Conservation (phyloP, 2,888 invertebrate genomes). For the Anticlea derivata region DNA sequence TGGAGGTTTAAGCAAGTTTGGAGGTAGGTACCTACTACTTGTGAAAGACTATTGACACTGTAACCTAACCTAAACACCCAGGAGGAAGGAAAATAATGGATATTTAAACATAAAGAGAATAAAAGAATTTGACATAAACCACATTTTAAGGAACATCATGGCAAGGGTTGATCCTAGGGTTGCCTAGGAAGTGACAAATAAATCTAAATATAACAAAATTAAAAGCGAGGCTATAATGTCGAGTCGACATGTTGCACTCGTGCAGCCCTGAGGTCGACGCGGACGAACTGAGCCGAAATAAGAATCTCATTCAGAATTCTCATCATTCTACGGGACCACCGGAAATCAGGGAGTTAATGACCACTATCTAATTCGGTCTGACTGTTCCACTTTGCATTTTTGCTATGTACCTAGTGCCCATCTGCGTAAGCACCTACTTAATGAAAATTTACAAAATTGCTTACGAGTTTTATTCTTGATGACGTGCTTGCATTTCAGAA, state of each 20-base stretch:
- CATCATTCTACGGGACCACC: conserved; percentile 17
- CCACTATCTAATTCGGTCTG: conserved; percentile 24
- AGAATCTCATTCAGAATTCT: conserved; percentile 1
- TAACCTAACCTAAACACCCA: too few species aligned
- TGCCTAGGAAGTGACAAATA: conserved; percentile 1
- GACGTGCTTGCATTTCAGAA: background rate
- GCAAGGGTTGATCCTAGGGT: background rate
- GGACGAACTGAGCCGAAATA: conserved; percentile 19
- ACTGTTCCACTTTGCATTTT: conserved; percentile 7
- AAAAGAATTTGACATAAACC: too few species aligned
- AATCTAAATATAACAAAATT: background rate
- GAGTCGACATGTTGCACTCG: conserved; percentile 7
- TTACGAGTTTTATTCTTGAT: background rate
- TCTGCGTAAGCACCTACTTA: too few species aligned
- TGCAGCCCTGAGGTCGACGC: conserved; percentile 10
- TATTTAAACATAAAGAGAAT: too few species aligned
- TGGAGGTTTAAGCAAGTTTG: too few species aligned
- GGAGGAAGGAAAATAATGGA: too few species aligned
- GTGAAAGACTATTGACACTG: too few species aligned
- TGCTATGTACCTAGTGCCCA: background rate
- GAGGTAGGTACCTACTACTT: too few species aligned
- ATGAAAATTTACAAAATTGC: too few species aligned
- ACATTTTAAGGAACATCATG: too few species aligned
- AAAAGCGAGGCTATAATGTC: conserved; percentile 12
- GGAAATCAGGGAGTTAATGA: conserved; percentile 22